These are phyloP conservation scores for Maniola jurtina DNA, from an alignment of 1,140 invertebrate species.

Conservation along the genomic window DNA sequence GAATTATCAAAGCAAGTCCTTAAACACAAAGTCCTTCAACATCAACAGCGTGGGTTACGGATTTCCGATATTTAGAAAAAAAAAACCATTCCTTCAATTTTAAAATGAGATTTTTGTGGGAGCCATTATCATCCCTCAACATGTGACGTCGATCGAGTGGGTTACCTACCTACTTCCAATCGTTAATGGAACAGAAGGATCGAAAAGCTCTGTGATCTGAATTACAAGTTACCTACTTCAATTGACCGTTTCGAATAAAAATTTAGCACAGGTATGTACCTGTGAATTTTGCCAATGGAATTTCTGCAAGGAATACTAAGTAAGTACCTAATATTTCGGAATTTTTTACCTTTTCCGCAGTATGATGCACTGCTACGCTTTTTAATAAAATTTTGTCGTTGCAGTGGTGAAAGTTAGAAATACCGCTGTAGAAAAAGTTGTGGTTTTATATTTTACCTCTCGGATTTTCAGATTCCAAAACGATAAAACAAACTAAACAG, in stretches of 20 bases:
- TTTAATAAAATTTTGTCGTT: no score
- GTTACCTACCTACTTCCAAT: neutral
- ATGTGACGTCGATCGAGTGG: no score
- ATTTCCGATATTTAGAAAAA: neutral
- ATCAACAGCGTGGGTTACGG: conserved; percentile 1
- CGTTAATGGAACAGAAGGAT: conserved; percentile 17
- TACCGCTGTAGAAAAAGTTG: neutral
- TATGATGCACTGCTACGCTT: neutral
- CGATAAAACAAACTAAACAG: no score
- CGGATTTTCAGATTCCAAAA: no score
- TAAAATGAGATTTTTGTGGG: no score
- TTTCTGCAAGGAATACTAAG: conserved; percentile 4
- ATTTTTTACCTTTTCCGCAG: neutral
- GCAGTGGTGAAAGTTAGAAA: neutral
- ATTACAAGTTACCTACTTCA: conserved; percentile 24
- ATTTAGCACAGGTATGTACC: conserved; percentile 2
- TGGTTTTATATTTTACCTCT: no score
- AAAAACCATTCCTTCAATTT: no score
- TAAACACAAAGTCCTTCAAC: conserved; percentile 3
- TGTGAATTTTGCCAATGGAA: neutral
- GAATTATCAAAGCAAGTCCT: neutral
- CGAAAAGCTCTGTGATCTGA: conserved; percentile 22
- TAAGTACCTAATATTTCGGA: neutral
- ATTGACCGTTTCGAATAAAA: conserved; percentile 23
- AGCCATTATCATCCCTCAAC: no score